Evolutionary conservation across 2,113 vertebrate genomes (phyloP).

Genomic region (Xiphophorus hellerii): DNA sequence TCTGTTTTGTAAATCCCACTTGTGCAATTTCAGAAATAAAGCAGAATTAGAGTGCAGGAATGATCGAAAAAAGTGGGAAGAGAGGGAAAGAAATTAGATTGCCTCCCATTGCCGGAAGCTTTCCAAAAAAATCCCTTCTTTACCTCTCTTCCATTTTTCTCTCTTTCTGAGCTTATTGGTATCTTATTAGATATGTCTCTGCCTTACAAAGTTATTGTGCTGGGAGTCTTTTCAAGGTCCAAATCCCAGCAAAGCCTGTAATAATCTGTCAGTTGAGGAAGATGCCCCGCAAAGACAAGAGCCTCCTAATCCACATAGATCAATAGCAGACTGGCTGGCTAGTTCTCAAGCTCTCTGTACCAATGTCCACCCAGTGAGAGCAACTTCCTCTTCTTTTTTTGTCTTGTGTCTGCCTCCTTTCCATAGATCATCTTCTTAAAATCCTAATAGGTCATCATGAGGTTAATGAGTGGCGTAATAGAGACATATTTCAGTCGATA

Average conservation of each 20-base stretch:
- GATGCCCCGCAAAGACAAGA: conserved; percentile 78
- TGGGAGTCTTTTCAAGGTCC: conserved; percentile 76
- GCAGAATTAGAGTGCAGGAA: conserved; percentile 61
- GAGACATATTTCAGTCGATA: conserved; percentile 68
- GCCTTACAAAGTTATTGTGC: conserved; percentile 79
- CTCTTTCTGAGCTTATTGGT: conserved; percentile 72
- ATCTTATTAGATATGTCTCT: conserved; percentile 81
- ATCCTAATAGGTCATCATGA: conserved; percentile 47
- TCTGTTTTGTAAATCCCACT: conserved; percentile 76
- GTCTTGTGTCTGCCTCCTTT: conserved; percentile 30
- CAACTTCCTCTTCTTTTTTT: conserved; percentile 32
- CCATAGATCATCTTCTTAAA: conserved; percentile 45
- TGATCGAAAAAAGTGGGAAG: conserved; percentile 39
- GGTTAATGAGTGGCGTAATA: conserved; percentile 79
- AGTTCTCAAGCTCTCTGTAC: conserved; percentile 40
- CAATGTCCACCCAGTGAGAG: conserved; percentile 63
- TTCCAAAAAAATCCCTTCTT: conserved; percentile 64
- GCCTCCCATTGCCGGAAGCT: conserved; percentile 65
- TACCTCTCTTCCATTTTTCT: conserved; percentile 22
- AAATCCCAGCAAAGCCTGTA: conserved; percentile 81
- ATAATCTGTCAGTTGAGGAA: conserved; percentile 82
- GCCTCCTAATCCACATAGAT: conserved; percentile 81
- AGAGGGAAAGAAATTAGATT: conserved; percentile 58
- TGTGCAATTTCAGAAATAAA: conserved; percentile 73
- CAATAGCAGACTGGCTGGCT: conserved; percentile 73